phyloP scores from a whole-genome alignment of 2,113 vertebrate species.

The Silurus asotus region DNA sequence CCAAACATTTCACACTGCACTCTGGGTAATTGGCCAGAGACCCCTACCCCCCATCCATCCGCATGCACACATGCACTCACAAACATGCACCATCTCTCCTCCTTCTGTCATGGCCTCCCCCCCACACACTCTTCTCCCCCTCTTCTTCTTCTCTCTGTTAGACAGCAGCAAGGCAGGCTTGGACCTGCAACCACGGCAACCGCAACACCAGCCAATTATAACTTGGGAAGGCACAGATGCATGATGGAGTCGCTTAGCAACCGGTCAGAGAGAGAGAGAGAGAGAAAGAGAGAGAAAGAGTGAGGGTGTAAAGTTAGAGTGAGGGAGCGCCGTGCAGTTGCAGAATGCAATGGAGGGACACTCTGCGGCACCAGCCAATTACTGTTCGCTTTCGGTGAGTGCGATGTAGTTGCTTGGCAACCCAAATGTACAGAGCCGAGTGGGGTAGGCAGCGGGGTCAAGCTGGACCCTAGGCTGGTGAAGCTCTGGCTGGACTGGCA shows the following conservation, averaged over 20 bases:
- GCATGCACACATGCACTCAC: not conserved
- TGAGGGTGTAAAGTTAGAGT: slow-evolving; percentile 28
- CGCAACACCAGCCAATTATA: slow-evolving; percentile 82
- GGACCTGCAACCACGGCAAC: slow-evolving; percentile 75
- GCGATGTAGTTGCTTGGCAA: slow-evolving; percentile 95
- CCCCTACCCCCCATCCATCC: slow-evolving; percentile 42
- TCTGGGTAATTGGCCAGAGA: slow-evolving; percentile 83
- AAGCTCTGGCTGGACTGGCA: slow-evolving; percentile 26
- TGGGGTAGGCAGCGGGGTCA: slow-evolving; percentile 17
- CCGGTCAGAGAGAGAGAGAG: slow-evolving; percentile 58
- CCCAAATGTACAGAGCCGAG: slow-evolving; percentile 55
- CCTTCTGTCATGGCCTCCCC: slow-evolving; percentile 48
- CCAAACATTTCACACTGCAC: slow-evolving; percentile 76
- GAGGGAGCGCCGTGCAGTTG: slow-evolving; percentile 38
- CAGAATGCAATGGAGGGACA: slow-evolving; percentile 65
- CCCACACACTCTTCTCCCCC: slow-evolving; percentile 64
- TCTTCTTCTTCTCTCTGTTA: slow-evolving; percentile 64
- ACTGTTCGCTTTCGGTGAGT: slow-evolving; percentile 76
- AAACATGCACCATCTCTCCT: slow-evolving; percentile 49
- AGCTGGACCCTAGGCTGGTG: slow-evolving; percentile 29
- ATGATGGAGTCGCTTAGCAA: slow-evolving; percentile 93
- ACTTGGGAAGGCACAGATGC: slow-evolving; percentile 67
- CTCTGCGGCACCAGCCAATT: slow-evolving; percentile 86
- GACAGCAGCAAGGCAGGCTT: slow-evolving; percentile 76
- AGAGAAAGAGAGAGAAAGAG: slow-evolving; percentile 47